Evolutionary conservation across 2,888 invertebrate genomes (phyloP).

Genomic region (Cataglyphis livida): DNA sequence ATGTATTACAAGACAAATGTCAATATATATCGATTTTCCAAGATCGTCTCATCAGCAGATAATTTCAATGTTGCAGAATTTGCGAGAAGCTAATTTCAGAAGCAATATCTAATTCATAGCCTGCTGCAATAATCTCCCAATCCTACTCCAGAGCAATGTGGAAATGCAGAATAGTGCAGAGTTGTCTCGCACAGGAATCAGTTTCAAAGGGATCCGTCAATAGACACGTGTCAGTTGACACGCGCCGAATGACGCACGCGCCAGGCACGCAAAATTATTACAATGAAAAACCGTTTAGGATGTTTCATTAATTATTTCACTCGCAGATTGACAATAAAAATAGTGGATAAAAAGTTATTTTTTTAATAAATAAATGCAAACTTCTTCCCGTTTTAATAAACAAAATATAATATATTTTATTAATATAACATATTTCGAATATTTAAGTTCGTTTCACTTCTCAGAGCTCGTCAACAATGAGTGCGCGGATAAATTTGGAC

Average conservation of each 20-base stretch:
- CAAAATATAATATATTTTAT: not conserved
- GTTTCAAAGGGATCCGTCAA: slow-evolving; percentile 7
- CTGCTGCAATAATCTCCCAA: slow-evolving; percentile 23
- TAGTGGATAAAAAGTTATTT: not conserved
- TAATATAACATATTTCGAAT: not conserved
- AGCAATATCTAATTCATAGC: slow-evolving; percentile 8
- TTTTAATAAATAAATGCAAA: not conserved
- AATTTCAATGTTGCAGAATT: slow-evolving; percentile 2
- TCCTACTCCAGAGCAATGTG: not conserved
- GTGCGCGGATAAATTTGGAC: slow-evolving; percentile 37
- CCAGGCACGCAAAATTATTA: not conserved
- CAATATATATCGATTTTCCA: not conserved
- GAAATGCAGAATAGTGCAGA: not conserved
- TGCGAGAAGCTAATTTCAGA: not conserved
- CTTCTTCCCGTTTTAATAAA: not conserved
- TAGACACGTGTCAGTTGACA: not conserved
- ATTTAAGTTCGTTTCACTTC: not conserved
- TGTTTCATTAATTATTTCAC: not conserved
- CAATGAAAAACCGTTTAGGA: not conserved
- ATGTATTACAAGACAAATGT: not conserved
- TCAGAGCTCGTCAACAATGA: slow-evolving; percentile 18
- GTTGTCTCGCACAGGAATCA: not conserved
- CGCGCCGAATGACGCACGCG: slow-evolving; percentile 1
- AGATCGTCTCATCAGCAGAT: slow-evolving; percentile 4
- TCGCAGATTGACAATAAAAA: not conserved